Evolutionary conservation across 2,888 invertebrate species (phyloP).

Genomic region (Glaucopsyche alexis): DNA sequence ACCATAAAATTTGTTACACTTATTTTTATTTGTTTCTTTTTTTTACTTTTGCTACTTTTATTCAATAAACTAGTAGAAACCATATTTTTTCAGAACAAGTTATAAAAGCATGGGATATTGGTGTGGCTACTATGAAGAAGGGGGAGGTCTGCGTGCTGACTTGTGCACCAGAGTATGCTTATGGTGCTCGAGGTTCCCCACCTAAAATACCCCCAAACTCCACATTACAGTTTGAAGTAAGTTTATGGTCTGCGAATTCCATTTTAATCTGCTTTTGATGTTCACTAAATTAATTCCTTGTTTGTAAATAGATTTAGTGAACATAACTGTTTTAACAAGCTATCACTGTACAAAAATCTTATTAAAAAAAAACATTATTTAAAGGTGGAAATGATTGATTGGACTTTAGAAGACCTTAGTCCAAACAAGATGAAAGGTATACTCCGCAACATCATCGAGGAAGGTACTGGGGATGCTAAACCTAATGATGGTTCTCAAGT

Average conservation of each 20-base stretch:
- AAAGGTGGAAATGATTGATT: constrained; percentile 92
- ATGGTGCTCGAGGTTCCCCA: constrained; percentile 90
- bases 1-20: not conserved
- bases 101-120: constrained; percentile 97
- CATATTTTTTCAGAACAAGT: constrained; percentile 81
- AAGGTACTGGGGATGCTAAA: constrained; percentile 84
- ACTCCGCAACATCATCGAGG: constrained; percentile 83
- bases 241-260: constrained; percentile 32
- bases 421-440: constrained; percentile 91
- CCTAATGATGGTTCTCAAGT: constrained; percentile 93
- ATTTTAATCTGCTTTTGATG: not conserved
- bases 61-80: not conserved
- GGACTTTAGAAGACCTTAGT: constrained; percentile 94
- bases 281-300: no score
- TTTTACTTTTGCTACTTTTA: not conserved
- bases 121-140: constrained; percentile 95
- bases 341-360: no score
- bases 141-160: constrained; percentile 91
- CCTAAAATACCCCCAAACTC: constrained; percentile 94
- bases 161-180: constrained; percentile 94
- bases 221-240: constrained; percentile 93
- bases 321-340: no score
- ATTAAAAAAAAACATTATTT: constrained; percentile 23
- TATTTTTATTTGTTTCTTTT: not conserved
- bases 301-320: no score